These are phyloP conservation scores for Coleophora flavipennella DNA, from an alignment of 2,888 invertebrate genomes.

Conservation along the genomic window DNA sequence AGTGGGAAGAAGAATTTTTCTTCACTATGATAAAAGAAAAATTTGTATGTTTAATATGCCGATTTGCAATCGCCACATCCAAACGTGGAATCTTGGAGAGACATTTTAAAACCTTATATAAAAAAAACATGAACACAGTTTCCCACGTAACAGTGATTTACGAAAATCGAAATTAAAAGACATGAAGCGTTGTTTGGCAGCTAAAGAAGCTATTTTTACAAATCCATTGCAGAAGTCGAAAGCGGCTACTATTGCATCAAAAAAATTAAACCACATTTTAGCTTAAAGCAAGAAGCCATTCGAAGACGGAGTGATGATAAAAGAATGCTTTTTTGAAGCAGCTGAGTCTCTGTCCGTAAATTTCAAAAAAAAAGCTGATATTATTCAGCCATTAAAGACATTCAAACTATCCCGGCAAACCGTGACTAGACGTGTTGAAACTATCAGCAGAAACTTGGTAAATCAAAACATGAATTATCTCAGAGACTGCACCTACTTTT, in stretches of 20 bases:
- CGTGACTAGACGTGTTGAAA: constrained; percentile 12
- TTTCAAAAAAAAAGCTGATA: constrained; percentile 10
- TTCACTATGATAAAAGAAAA: no score
- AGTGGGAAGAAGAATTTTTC: no score
- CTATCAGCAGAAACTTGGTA: constrained; percentile 9
- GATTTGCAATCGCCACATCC: no score
- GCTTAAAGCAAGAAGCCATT: constrained; percentile 20
- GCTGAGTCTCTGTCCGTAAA: constrained; percentile 14
- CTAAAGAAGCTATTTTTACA: neutral
- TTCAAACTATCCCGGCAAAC: constrained; percentile 6
- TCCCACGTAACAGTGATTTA: constrained; percentile 1
- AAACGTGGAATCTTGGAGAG: no score
- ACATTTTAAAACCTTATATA: no score
- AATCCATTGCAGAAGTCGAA: constrained; percentile 2
- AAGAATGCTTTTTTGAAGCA: constrained; percentile 11
- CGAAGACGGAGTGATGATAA: constrained; percentile 14
- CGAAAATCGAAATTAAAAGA: constrained; percentile 1
- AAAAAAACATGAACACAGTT: neutral
- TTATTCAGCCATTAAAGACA: constrained; percentile 13
- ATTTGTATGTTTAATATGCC: no score
- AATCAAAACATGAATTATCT: constrained; percentile 10
- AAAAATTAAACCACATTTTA: constrained; percentile 7
- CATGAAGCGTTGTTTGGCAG: constrained; percentile 3
- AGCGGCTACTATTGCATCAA: constrained; percentile 10
- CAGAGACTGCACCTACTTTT: constrained; percentile 1